phyloP scores from a whole-genome alignment of 2,113 vertebrate genomes.

The Mesembrinibis cayennensis region DNA sequence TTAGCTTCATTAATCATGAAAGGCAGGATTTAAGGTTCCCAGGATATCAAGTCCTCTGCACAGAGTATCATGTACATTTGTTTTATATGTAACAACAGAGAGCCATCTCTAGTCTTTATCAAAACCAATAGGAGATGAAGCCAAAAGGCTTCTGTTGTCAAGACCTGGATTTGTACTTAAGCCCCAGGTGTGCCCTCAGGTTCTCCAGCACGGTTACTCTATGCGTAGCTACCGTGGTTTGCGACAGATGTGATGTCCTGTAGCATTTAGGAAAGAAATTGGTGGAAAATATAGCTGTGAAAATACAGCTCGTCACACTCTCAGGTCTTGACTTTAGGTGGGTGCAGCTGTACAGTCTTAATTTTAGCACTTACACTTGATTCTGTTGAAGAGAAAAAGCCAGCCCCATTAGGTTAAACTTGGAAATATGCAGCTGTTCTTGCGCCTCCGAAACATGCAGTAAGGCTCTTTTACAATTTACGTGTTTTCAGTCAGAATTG shows the following conservation, averaged over 20 bases:
- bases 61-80: not conserved
- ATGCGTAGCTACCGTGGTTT: not conserved
- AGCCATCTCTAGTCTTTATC: not conserved
- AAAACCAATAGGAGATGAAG: not conserved
- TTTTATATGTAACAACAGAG: not conserved
- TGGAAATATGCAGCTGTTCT: not conserved
- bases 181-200: not conserved
- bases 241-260: not conserved
- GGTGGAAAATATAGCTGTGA: not conserved
- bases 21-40: not conserved
- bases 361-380: not conserved
- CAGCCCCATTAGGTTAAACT: not conserved
- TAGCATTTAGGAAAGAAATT: not conserved
- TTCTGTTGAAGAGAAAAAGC: not conserved
- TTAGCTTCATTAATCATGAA: not conserved
- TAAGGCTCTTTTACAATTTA: not conserved
- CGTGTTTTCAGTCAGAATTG: not conserved
- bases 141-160: not conserved
- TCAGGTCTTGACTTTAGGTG: not conserved
- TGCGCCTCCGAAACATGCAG: not conserved
- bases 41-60: not conserved
- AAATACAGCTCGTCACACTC: not conserved
- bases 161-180: not conserved
- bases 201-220: not conserved
- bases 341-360: not conserved